These are phyloP conservation scores for Apis dorsata DNA, from an alignment of 1,140 invertebrate species.

Conservation along the genomic window DNA sequence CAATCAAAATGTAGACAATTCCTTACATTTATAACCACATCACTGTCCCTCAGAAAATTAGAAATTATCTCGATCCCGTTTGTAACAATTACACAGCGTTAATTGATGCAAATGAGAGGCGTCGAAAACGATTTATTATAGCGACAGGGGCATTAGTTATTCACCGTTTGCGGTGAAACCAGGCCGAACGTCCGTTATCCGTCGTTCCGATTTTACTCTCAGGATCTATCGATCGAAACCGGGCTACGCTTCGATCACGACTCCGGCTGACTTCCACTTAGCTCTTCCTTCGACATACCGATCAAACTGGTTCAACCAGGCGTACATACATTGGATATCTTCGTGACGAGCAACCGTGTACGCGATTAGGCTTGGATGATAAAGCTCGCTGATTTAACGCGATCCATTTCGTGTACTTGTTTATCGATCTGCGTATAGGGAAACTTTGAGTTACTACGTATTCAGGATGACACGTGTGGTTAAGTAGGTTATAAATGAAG, in stretches of 20 bases:
- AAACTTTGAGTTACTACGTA: too few species aligned
- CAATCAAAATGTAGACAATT: too few species aligned
- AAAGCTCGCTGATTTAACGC: constrained; percentile 4
- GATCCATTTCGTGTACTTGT: neutral
- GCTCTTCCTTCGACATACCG: neutral
- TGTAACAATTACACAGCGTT: too few species aligned
- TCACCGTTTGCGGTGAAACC: constrained; percentile 41
- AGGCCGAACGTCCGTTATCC: constrained; percentile 58
- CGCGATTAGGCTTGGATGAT: neutral
- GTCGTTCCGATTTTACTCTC: constrained; percentile 52
- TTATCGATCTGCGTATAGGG: neutral
- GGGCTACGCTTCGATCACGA: constrained; percentile 42
- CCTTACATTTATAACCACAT: too few species aligned
- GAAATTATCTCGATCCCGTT: too few species aligned
- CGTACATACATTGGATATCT: neutral
- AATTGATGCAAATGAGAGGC: neutral
- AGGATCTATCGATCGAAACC: constrained; percentile 48
- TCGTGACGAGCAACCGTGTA: neutral
- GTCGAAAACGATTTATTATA: constrained; percentile 57
- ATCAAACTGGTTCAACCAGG: neutral
- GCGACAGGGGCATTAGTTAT: constrained; percentile 52
- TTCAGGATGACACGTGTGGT: too few species aligned
- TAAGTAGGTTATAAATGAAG: too few species aligned
- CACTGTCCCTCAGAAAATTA: too few species aligned
- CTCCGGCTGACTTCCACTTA: neutral